Conservation (phyloP, 2,113 vertebrate species). For the Leiothrix lutea region DNA sequence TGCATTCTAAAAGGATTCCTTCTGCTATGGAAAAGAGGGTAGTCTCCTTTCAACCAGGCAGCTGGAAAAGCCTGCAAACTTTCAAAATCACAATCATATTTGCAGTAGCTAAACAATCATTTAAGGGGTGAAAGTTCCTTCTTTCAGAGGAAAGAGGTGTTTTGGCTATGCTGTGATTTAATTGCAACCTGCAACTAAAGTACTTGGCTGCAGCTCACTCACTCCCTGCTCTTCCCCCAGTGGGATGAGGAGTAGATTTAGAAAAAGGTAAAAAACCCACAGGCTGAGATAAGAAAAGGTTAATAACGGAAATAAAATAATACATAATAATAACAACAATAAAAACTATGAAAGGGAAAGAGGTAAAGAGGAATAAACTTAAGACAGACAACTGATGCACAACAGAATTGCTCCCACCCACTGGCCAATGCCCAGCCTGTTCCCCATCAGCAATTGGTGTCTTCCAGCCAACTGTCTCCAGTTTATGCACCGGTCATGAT, state of each 20-base stretch:
- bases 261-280: neutral
- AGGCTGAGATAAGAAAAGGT: neutral
- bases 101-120: neutral
- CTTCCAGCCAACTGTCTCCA: neutral
- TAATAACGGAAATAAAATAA: neutral
- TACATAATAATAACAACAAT: neutral
- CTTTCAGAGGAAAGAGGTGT: neutral
- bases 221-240: too few species aligned
- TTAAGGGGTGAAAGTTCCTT: neutral
- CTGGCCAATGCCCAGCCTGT: accelerated
- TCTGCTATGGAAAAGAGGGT: neutral
- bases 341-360: neutral
- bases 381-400: neutral
- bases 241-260: neutral
- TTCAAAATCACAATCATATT: neutral
- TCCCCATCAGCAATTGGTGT: neutral
- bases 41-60: neutral
- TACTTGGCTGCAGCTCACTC: neutral
- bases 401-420: neutral
- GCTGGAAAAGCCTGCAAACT: neutral
- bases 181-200: neutral
- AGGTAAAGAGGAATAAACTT: neutral
- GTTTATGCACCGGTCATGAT: neutral
- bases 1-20: neutral
- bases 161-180: neutral